Conservation (phyloP, 2,797 vertebrate species). For the Danio tinwini region DNA sequence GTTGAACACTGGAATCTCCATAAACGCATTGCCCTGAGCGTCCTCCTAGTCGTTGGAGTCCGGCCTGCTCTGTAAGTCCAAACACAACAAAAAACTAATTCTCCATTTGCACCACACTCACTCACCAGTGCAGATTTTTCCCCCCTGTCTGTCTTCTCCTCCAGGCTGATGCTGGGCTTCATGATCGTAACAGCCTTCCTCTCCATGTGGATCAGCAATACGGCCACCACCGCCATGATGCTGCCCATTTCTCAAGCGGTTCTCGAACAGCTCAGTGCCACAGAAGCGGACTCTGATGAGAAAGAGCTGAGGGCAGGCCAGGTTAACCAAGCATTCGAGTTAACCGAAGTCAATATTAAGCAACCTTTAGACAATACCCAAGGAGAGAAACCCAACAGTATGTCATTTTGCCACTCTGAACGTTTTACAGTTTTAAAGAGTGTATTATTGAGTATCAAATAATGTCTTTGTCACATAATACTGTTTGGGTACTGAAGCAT, state of each 20-base stretch:
- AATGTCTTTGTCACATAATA: too few species aligned
- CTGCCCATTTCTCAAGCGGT: conserved; percentile 89
- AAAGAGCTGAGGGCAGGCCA: conserved; percentile 55
- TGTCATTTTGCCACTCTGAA: conserved; percentile 16
- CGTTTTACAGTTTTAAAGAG: too few species aligned
- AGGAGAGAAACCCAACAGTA: conserved; percentile 29
- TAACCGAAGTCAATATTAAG: conserved; percentile 61
- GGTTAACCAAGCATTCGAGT: conserved; percentile 70
- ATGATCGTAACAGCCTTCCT: conserved; percentile 91
- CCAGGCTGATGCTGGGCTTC: conserved; percentile 91
- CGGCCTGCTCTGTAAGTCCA: conserved; percentile 90
- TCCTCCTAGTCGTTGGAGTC: conserved; percentile 88
- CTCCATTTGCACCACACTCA: neutral
- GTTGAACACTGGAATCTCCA: conserved; percentile 93
- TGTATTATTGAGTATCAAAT: too few species aligned
- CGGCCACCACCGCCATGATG: conserved; percentile 97
- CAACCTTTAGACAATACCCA: neutral
- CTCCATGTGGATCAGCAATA: conserved; percentile 99
- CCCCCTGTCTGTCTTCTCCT: neutral
- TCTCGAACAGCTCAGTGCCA: conserved; percentile 83
- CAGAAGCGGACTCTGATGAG: conserved; percentile 68
- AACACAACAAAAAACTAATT: neutral
- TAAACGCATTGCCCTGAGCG: conserved; percentile 88
- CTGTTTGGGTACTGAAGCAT: too few species aligned
- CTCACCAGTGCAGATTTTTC: neutral